These are phyloP conservation scores for Rhinopomastus cyanomelas DNA, from an alignment of 2,113 vertebrate genomes.

Conservation along the genomic window DNA sequence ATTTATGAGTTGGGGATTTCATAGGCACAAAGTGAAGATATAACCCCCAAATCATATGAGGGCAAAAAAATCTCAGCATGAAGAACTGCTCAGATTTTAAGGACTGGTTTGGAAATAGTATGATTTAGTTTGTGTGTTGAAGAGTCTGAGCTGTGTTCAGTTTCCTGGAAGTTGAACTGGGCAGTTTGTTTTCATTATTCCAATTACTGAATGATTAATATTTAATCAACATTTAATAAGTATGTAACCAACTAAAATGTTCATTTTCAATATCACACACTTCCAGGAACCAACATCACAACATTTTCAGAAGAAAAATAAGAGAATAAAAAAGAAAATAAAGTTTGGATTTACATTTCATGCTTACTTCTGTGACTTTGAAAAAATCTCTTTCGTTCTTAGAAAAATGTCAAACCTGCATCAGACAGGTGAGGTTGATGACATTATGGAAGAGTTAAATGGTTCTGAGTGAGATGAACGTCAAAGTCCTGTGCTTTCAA, in stretches of 20 bases:
- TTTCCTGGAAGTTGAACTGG: not conserved
- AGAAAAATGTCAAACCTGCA: not conserved
- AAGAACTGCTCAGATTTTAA: slow-evolving; percentile 1
- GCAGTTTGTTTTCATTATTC: not conserved
- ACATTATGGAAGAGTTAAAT: not conserved
- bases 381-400: not conserved
- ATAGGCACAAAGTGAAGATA: not conserved
- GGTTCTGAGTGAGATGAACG: not conserved
- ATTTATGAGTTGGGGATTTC: not conserved
- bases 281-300: not conserved
- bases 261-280: not conserved
- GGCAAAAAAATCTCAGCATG: not conserved
- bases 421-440: not conserved
- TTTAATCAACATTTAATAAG: not conserved
- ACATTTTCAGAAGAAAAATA: not conserved
- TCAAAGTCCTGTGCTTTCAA: not conserved
- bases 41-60: not conserved
- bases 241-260: no score
- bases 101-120: not conserved
- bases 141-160: not conserved
- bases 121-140: slow-evolving; percentile 7
- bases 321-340: not conserved
- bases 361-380: not conserved
- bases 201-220: not conserved
- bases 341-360: not conserved